phyloP scores from a whole-genome alignment of 92 coral and sea anemone species.

The Ricordea florida region DNA sequence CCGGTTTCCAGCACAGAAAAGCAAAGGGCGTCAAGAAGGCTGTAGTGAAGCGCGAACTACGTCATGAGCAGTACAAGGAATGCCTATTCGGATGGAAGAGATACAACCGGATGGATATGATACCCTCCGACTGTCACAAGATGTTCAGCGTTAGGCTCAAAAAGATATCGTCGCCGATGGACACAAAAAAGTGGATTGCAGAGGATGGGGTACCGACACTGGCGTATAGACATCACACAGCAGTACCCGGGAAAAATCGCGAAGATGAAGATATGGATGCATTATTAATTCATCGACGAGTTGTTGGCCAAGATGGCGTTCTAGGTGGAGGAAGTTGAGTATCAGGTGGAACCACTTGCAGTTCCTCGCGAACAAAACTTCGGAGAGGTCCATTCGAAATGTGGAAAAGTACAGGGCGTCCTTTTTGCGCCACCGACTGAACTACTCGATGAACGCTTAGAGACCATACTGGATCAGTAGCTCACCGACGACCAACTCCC shows the following conservation, averaged over 20 bases:
- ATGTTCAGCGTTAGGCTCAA: too few relatives aligned
- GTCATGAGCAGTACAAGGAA: too few relatives aligned
- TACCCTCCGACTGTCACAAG: too few relatives aligned
- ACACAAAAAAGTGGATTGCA: constrained; percentile 12
- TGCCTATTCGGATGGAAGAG: too few relatives aligned
- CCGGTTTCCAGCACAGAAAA: not conserved
- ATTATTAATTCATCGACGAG: constrained; percentile 15
- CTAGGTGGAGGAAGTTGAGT: not conserved
- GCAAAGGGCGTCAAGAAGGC: constrained; percentile 29
- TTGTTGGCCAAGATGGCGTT: not conserved
- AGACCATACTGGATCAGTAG: too few relatives aligned
- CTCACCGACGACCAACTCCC: too few relatives aligned
- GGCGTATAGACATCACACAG: constrained; percentile 10
- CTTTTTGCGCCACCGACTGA: constrained; percentile 9
- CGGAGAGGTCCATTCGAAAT: constrained; percentile 4
- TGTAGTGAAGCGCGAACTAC: constrained; percentile 5
- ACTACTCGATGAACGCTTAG: constrained; percentile 6
- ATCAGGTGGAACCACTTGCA: too few relatives aligned
- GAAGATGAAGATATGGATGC: not conserved
- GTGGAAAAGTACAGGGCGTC: not conserved
- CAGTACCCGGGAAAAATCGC: not conserved
- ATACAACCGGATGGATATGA: too few relatives aligned
- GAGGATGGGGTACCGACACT: constrained; percentile 3
- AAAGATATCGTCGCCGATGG: too few relatives aligned
- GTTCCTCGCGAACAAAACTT: too few relatives aligned